Percentiles rank a stretch among this genome's conserved stretches.
phyloP scores from a whole-genome alignment of 2,888 invertebrate genomes.

The Caenorhabditis drosophilae region DNA sequence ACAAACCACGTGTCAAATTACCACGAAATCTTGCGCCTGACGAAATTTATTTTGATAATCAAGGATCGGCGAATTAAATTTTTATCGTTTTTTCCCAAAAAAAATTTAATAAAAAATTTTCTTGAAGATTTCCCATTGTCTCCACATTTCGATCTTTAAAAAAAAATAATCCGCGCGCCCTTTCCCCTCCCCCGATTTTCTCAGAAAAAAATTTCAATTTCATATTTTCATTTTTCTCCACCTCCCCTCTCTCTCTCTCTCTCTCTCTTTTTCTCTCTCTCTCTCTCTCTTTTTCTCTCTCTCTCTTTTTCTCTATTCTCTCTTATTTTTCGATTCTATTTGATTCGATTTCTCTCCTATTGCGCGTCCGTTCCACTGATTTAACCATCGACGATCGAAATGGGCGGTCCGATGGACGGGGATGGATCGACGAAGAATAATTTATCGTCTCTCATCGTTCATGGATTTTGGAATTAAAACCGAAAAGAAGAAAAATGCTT shows the following conservation, averaged over 20 bases:
- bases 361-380: conserved; percentile 37
- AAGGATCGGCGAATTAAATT: conserved; percentile 52
- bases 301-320: too few relatives aligned
- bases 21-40: conserved; percentile 65
- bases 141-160: background rate
- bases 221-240: conserved; percentile 7
- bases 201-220: conserved; percentile 3
- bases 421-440: too few relatives aligned
- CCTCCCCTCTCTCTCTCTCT: too few relatives aligned
- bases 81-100: background rate
- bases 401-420: too few relatives aligned
- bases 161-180: background rate
- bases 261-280: too few relatives aligned
- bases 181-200: background rate
- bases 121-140: background rate
- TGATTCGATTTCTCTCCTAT: too few relatives aligned
- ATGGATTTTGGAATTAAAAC: too few relatives aligned
- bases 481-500: too few relatives aligned
- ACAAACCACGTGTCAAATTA: conserved; percentile 50
- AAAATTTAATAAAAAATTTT: conserved; percentile 2
- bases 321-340: too few relatives aligned
- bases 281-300: too few relatives aligned
- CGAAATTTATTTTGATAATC: conserved; percentile 67
- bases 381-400: conserved; percentile 12
- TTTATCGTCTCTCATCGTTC: too few relatives aligned